These are phyloP conservation scores for Diplodus puntazzo DNA, from an alignment of 2,797 vertebrate genomes.

Conservation along the genomic window DNA sequence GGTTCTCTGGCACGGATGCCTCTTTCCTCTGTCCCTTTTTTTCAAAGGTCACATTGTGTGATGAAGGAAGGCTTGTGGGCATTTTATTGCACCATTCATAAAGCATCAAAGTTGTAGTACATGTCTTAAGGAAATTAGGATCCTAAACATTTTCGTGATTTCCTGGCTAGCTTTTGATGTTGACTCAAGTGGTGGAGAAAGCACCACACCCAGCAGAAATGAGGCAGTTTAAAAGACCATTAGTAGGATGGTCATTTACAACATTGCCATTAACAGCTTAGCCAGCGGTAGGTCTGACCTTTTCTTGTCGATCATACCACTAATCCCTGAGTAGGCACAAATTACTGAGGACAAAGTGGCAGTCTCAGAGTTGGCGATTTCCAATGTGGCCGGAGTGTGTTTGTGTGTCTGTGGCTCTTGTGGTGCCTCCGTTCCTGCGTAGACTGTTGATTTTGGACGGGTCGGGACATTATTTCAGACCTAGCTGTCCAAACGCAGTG, in stretches of 20 bases:
- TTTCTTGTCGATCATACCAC: conserved; percentile 43
- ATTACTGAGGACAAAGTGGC: conserved; percentile 46
- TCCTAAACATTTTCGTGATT: conserved; percentile 12
- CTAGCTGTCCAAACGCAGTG: conserved; percentile 53
- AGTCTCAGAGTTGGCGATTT: conserved; percentile 33
- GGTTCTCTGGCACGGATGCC: neutral
- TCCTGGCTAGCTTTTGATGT: conserved; percentile 14
- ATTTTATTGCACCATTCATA: neutral
- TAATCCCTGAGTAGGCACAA: conserved; percentile 52
- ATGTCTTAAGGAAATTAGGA: conserved; percentile 5
- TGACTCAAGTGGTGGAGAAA: conserved; percentile 31
- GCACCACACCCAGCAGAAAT: conserved; percentile 32
- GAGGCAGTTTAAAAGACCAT: conserved; percentile 36
- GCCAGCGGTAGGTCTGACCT: conserved; percentile 36
- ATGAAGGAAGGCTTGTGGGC: conserved; percentile 5
- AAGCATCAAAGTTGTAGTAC: conserved; percentile 1
- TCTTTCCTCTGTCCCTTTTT: conserved; percentile 4
- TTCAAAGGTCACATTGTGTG: conserved; percentile 10
- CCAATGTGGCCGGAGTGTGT: conserved; percentile 45
- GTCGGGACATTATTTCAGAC: conserved; percentile 68
- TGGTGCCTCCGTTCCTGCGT: conserved; percentile 69
- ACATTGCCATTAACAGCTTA: conserved; percentile 57
- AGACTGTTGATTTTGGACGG: conserved; percentile 78
- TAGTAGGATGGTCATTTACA: conserved; percentile 49
- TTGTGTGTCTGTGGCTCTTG: conserved; percentile 59